phyloP scores from a whole-genome alignment of 2,888 invertebrate genomes.

The Philereme vetulata region DNA sequence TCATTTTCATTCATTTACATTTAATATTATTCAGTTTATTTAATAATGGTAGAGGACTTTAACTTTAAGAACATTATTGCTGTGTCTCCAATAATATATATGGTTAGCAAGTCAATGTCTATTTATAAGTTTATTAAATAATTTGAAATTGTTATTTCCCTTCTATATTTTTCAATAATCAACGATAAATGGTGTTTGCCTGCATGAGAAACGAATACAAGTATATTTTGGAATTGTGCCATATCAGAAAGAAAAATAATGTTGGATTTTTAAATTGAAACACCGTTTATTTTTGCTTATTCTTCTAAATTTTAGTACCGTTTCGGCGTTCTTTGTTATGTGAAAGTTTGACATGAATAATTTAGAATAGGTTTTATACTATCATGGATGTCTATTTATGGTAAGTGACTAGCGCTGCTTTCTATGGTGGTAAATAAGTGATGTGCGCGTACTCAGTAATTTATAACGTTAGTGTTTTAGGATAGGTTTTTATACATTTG shows the following conservation, averaged over 20 bases:
- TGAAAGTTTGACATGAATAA: conserved; percentile 61
- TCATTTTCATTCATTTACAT: conserved; percentile 56
- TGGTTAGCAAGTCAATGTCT: conserved; percentile 74
- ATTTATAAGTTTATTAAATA: conserved; percentile 58
- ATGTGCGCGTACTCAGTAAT: conserved; percentile 74
- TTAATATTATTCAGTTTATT: conserved; percentile 56
- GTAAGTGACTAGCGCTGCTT: conserved; percentile 75
- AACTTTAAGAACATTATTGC: conserved; percentile 72
- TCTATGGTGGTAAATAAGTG: conserved; percentile 70
- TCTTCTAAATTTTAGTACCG: conserved; percentile 28
- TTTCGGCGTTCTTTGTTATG: conserved; percentile 47
- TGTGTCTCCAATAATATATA: conserved; percentile 83
- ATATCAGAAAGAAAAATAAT: conserved; percentile 60
- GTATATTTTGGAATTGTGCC: conserved; percentile 65
- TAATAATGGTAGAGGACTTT: conserved; percentile 69
- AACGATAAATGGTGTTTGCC: conserved; percentile 62
- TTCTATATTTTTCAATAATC: conserved; percentile 45
- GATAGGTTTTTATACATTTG: conserved; percentile 82
- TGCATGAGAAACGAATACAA: conserved; percentile 42
- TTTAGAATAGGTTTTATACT: conserved; percentile 72
- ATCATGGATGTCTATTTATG: conserved; percentile 79
- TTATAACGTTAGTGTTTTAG: conserved; percentile 70
- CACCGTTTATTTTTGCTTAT: conserved; percentile 66
- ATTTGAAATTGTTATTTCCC: conserved; percentile 51
- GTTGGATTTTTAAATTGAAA: conserved; percentile 33